These are phyloP conservation scores for Trinorchestia longiramus DNA, from an alignment of 1,140 invertebrate species.

Conservation along the genomic window DNA sequence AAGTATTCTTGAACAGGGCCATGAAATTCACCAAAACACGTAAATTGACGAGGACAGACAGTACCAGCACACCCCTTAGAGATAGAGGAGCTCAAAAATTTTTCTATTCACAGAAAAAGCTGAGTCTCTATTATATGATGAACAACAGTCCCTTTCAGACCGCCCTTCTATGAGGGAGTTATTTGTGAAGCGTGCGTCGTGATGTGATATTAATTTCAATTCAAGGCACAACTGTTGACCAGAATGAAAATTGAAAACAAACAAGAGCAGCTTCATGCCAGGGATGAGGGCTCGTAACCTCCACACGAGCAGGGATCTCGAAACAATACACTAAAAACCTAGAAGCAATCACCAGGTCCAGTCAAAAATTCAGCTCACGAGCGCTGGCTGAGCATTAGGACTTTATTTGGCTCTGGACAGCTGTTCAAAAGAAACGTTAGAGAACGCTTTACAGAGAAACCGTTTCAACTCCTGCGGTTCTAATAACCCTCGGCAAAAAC, in stretches of 20 bases:
- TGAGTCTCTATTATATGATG: no score
- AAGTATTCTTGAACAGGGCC: no score
- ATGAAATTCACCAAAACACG: no score
- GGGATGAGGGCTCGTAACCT: neutral
- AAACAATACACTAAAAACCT: constrained; percentile 8
- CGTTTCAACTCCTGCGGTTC: constrained; percentile 53
- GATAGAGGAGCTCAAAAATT: no score
- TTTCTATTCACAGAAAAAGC: no score
- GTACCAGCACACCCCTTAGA: no score
- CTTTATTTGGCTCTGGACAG: constrained; percentile 48
- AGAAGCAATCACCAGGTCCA: constrained; percentile 37
- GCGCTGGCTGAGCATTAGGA: constrained; percentile 5
- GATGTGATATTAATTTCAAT: neutral
- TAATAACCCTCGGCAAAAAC: constrained; percentile 52
- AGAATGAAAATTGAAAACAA: neutral
- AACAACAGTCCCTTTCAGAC: neutral
- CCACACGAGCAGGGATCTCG: neutral
- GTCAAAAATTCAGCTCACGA: constrained; percentile 50
- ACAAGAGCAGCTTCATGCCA: neutral
- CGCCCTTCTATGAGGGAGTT: neutral
- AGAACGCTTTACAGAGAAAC: constrained; percentile 50
- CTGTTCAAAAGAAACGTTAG: constrained; percentile 49
- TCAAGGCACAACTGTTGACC: neutral
- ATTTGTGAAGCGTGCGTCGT: neutral
- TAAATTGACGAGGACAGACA: no score